A percentile compares a stretch with the other conserved stretches of the same genome.
phyloP scores from a whole-genome alignment of 2,888 invertebrate species.

The Eristalis tenax region DNA sequence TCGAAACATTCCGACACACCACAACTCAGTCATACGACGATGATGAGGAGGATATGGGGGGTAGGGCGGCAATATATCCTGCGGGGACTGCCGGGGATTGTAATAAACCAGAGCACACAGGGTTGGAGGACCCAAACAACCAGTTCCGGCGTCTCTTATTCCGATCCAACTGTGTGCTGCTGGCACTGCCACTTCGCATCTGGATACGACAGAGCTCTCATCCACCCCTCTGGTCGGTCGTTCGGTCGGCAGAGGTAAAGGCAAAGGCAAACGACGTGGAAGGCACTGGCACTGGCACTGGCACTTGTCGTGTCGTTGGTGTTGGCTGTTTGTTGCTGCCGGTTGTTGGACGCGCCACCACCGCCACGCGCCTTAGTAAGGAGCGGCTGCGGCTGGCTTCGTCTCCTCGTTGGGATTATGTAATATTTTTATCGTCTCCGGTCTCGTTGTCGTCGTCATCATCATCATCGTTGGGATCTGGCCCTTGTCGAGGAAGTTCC shows the following conservation, averaged over 20 bases:
- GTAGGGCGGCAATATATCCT: neutral
- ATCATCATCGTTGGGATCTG: slow-evolving; percentile 59
- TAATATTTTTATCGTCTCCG: slow-evolving; percentile 63
- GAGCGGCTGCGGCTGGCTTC: slow-evolving; percentile 45
- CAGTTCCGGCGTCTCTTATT: slow-evolving; percentile 62
- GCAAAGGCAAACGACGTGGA: slow-evolving; percentile 15
- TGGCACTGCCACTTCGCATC: slow-evolving; percentile 49
- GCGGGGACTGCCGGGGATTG: slow-evolving; percentile 56
- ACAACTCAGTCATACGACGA: slow-evolving; percentile 8
- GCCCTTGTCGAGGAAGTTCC: slow-evolving; percentile 57
- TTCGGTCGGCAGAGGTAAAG: neutral
- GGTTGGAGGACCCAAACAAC: slow-evolving; percentile 50
- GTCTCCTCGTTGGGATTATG: slow-evolving; percentile 62
- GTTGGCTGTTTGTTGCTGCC: slow-evolving; percentile 18
- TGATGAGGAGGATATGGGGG: neutral
- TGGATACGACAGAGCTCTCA: slow-evolving; percentile 54
- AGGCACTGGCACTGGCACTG: slow-evolving; percentile 6
- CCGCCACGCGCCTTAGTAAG: slow-evolving; percentile 20
- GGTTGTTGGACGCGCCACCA: slow-evolving; percentile 41
- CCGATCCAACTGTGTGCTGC: slow-evolving; percentile 56
- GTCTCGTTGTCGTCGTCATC: slow-evolving; percentile 54
- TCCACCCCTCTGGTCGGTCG: slow-evolving; percentile 36
- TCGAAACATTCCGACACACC: slow-evolving; percentile 41
- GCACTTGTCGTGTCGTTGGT: slow-evolving; percentile 41
- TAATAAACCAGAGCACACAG: slow-evolving; percentile 52